Evolutionary conservation across 2,888 invertebrate genomes (phyloP).

Genomic region (Smittia aterrima): DNA sequence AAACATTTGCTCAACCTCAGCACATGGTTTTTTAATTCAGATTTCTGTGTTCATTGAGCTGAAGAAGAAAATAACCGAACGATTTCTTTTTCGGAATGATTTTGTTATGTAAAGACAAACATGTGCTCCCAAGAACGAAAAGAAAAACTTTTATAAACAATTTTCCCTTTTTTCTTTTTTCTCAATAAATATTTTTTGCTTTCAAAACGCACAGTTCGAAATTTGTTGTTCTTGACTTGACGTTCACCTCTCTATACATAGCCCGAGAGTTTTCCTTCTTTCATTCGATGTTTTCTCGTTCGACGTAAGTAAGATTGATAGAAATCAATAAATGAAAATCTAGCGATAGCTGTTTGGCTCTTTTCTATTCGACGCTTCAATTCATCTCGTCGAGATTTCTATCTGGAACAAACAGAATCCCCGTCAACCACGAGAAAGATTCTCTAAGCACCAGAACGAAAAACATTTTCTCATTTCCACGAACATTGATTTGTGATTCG

Average conservation of each 20-base stretch:
- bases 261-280: not conserved
- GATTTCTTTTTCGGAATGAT: slow-evolving; percentile 4
- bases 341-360: no score
- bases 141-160: not conserved
- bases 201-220: not conserved
- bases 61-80: not conserved
- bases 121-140: not conserved
- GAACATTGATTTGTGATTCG: not conserved
- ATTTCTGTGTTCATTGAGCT: slow-evolving; percentile 12
- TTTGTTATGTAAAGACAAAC: slow-evolving; percentile 17
- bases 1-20: not conserved
- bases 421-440: no score
- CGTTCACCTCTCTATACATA: not conserved
- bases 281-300: no score
- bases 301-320: slow-evolving; percentile 38
- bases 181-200: not conserved
- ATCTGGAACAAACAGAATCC: no score
- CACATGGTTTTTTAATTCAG: slow-evolving; percentile 17
- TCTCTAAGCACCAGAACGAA: not conserved
- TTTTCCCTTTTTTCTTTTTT: no score
- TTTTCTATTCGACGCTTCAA: not conserved
- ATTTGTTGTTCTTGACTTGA: not conserved
- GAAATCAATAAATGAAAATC: slow-evolving; percentile 23
- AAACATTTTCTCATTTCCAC: slow-evolving; percentile 2
- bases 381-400: not conserved